A percentile compares a stretch with the other conserved stretches of the same genome.
Conservation (phyloP, 2,888 invertebrate species). For the Nineta flava region DNA sequence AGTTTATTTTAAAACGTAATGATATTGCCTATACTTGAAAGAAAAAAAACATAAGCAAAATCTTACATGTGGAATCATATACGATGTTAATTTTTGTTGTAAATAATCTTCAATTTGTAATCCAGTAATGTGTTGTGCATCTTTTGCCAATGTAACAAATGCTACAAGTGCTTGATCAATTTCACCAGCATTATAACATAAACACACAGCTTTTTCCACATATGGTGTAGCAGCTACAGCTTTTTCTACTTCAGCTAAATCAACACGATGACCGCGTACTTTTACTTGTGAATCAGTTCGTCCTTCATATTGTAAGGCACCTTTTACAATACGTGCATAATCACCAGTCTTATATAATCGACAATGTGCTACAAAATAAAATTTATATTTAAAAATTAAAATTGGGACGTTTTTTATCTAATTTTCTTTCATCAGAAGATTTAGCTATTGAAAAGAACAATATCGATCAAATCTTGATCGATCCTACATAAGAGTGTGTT, state of each 20-base stretch:
- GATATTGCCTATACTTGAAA: background rate
- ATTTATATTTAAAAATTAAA: slow-evolving; percentile 3
- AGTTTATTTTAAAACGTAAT: no score
- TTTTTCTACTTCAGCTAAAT: slow-evolving; percentile 68
- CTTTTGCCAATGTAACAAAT: slow-evolving; percentile 35
- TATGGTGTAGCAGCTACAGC: slow-evolving; percentile 44
- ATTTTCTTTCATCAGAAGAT: background rate
- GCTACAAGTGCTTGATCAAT: slow-evolving; percentile 56
- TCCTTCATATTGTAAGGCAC: slow-evolving; percentile 56
- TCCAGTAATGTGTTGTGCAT: slow-evolving; percentile 27
- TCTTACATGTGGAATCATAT: slow-evolving; percentile 63
- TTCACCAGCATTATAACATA: slow-evolving; percentile 63
- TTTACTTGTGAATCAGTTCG: slow-evolving; percentile 65
- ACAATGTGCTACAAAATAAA: slow-evolving; percentile 37
- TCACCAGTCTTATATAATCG: slow-evolving; percentile 74
- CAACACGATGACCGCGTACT: slow-evolving; percentile 64
- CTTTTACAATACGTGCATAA: slow-evolving; percentile 49
- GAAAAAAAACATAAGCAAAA: background rate
- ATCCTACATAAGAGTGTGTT: no score
- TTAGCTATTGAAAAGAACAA: background rate
- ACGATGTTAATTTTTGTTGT: slow-evolving; percentile 47
- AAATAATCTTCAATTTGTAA: slow-evolving; percentile 48
- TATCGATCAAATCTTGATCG: no score
- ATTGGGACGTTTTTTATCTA: background rate
- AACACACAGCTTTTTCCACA: slow-evolving; percentile 60